These are phyloP conservation scores for Calephelis nemesis DNA, from an alignment of 1,140 invertebrate genomes.

Conservation along the genomic window DNA sequence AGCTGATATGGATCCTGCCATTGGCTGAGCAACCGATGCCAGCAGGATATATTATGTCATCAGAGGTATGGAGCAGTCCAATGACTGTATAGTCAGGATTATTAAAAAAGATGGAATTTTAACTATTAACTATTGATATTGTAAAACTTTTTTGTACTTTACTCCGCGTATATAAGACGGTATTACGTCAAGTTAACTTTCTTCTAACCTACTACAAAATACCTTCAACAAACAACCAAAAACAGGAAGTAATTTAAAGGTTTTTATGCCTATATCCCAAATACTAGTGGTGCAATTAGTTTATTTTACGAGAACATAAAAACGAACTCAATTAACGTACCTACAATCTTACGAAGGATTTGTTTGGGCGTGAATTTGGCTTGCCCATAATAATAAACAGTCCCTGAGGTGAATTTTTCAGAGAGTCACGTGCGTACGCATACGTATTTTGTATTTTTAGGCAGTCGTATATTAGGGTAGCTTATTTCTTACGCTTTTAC, in stretches of 20 bases:
- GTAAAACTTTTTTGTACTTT: too few species aligned
- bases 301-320: slow-evolving; percentile 1
- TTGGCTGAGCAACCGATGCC: slow-evolving; percentile 93
- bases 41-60: slow-evolving; percentile 97
- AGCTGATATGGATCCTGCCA: slow-evolving; percentile 96
- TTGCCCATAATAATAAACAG: slow-evolving; percentile 11
- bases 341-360: not conserved
- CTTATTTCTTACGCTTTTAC: slow-evolving; percentile 1
- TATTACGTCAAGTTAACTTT: too few species aligned
- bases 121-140: slow-evolving; percentile 73
- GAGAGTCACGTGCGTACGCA: slow-evolving; percentile 9
- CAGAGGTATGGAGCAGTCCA: slow-evolving; percentile 98
- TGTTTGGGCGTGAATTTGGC: slow-evolving; percentile 6
- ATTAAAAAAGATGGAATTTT: slow-evolving; percentile 96
- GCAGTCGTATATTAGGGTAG: not conserved
- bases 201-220: too few species aligned
- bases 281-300: too few species aligned
- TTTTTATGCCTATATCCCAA: too few species aligned
- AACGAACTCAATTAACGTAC: not conserved
- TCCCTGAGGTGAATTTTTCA: slow-evolving; percentile 2
- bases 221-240: too few species aligned
- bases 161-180: too few species aligned
- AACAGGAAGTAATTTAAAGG: too few species aligned
- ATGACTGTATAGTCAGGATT: slow-evolving; percentile 96
- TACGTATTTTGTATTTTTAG: not conserved